phyloP scores from a whole-genome alignment of 23 tunicate genomes.

The Botrylloides violaceus region DNA sequence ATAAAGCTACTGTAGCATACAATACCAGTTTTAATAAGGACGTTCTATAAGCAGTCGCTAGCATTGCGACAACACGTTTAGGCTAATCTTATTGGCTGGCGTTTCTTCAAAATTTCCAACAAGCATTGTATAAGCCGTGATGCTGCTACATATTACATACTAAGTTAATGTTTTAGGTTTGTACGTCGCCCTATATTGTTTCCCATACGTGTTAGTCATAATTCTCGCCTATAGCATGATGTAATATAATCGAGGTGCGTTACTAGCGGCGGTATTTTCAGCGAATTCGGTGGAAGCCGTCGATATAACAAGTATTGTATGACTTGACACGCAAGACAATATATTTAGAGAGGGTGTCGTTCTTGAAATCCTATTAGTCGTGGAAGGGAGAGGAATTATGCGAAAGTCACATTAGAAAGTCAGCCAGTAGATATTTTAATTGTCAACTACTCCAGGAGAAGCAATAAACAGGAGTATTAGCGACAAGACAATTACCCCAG shows the following conservation, averaged over 20 bases:
- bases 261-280: neutral
- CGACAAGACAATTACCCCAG: neutral
- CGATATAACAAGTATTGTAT: neutral
- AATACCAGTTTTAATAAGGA: too few relatives aligned
- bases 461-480: neutral
- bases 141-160: too few relatives aligned
- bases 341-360: neutral
- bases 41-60: too few relatives aligned
- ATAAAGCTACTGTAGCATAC: neutral
- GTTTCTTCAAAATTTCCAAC: too few relatives aligned
- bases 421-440: neutral
- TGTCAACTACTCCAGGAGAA: neutral
- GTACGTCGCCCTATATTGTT: neutral
- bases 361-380: neutral
- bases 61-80: too few relatives aligned
- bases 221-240: neutral
- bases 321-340: neutral
- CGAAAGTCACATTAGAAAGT: neutral
- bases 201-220: constrained; percentile 1
- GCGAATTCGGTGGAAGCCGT: neutral
- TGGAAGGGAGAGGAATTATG: neutral
- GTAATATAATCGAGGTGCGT: neutral
- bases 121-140: too few relatives aligned
- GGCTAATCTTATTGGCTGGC: too few relatives aligned
- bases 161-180: too few relatives aligned